Percentiles rank a stretch among this genome's conserved stretches.
These are phyloP conservation scores for Penaeus vannamei DNA, from an alignment of 1,140 invertebrate species.

Conservation along the genomic window DNA sequence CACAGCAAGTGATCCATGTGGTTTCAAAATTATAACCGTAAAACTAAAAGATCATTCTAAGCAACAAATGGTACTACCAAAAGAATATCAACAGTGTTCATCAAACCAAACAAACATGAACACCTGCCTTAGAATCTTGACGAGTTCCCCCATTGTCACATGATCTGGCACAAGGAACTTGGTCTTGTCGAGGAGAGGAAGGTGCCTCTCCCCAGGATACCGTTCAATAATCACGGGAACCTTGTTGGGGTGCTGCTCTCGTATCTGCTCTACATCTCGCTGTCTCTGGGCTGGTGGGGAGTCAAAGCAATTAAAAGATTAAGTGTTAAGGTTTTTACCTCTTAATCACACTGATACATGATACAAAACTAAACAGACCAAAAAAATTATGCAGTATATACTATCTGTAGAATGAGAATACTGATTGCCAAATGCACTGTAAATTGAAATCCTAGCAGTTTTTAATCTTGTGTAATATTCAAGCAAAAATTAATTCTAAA, in stretches of 20 bases:
- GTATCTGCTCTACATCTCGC: conserved; percentile 76
- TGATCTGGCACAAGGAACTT: conserved; percentile 80
- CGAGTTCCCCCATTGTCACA: conserved; percentile 78
- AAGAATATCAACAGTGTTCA: background rate
- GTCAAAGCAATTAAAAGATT: background rate
- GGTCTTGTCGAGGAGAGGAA: conserved; percentile 78
- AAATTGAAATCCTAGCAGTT: too few relatives aligned
- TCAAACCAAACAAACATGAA: conserved; percentile 18
- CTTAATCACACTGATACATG: too few relatives aligned
- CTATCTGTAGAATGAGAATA: too few relatives aligned
- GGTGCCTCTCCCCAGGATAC: conserved; percentile 76
- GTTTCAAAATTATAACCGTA: too few relatives aligned
- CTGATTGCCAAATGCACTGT: too few relatives aligned
- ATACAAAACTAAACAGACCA: too few relatives aligned
- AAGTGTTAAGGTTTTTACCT: background rate
- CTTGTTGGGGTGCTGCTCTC: conserved; percentile 77
- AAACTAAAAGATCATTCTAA: too few relatives aligned
- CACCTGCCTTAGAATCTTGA: conserved; percentile 77
- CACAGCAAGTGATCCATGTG: too few relatives aligned
- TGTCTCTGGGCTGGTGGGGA: conserved; percentile 74
- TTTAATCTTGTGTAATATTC: too few relatives aligned
- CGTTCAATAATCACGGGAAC: conserved; percentile 79
- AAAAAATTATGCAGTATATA: too few relatives aligned
- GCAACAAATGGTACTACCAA: too few relatives aligned
- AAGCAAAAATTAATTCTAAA: too few relatives aligned